phyloP scores from a whole-genome alignment of 2,888 invertebrate genomes.

The Mesoligia furuncula region DNA sequence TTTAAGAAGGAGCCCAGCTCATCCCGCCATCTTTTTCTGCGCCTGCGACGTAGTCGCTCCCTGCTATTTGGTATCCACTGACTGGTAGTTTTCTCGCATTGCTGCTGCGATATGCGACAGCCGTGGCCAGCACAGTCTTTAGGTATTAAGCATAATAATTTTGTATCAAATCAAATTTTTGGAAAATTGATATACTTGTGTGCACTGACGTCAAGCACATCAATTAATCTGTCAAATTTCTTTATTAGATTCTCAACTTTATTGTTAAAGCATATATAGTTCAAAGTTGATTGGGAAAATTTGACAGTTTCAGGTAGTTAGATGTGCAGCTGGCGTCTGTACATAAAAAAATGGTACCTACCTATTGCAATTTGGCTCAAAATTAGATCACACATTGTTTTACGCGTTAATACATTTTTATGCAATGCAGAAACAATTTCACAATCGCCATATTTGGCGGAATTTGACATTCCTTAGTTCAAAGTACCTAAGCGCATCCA shows the following conservation, averaged over 20 bases:
- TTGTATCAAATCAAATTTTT: not conserved
- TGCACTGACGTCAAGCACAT: too few relatives aligned
- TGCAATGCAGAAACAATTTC: not conserved
- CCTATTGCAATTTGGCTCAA: not conserved
- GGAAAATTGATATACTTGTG: not conserved
- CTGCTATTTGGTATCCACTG: not conserved
- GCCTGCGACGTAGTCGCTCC: not conserved
- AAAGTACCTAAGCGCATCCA: not conserved
- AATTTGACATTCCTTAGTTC: not conserved
- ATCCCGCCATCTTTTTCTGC: not conserved
- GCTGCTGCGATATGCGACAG: not conserved
- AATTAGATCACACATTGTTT: not conserved
- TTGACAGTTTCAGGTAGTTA: too few relatives aligned
- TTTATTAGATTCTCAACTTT: too few relatives aligned
- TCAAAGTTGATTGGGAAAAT: too few relatives aligned
- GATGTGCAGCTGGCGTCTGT: too few relatives aligned
- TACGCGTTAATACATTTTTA: not conserved
- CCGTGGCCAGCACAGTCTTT: not conserved
- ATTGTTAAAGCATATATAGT: too few relatives aligned
- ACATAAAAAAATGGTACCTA: not conserved
- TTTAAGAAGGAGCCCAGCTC: not conserved
- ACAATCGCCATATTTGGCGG: too few relatives aligned
- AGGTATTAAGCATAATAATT: not conserved
- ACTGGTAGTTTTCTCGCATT: not conserved
- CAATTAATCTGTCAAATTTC: too few relatives aligned